phyloP scores from a whole-genome alignment of 2,113 vertebrate species.

The Glaucidium brasilianum region DNA sequence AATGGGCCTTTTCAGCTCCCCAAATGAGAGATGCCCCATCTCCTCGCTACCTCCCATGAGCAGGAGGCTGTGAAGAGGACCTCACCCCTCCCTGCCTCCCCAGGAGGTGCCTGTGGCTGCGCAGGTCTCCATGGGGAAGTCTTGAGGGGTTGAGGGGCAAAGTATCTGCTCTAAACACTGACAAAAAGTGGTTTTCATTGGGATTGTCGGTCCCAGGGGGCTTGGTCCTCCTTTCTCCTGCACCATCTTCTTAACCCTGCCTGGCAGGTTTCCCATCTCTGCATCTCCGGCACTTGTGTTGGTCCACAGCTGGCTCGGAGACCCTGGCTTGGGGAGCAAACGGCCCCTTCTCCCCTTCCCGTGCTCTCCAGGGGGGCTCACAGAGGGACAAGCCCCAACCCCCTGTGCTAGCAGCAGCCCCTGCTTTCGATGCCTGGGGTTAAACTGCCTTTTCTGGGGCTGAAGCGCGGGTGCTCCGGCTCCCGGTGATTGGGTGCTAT shows the following conservation, averaged over 20 bases:
- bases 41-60: accelerated
- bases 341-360: background rate
- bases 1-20: background rate
- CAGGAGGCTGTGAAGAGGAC: background rate
- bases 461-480: background rate
- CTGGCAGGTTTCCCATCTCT: background rate
- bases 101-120: background rate
- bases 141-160: accelerated
- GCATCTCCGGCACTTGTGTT: accelerated
- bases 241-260: background rate
- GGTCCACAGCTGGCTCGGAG: background rate
- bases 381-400: accelerated
- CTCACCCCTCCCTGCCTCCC: background rate
- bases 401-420: background rate
- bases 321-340: accelerated
- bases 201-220: no score
- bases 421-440: background rate
- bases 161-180: background rate
- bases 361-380: accelerated
- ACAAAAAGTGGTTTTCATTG: background rate
- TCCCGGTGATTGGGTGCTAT: conserved; percentile 65
- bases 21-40: background rate
- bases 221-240: background rate
- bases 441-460: background rate
- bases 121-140: accelerated